A percentile compares a stretch with the other conserved stretches of the same genome.
Conservation (phyloP, 2,797 vertebrate species). For the Spondyliosoma cantharus region DNA sequence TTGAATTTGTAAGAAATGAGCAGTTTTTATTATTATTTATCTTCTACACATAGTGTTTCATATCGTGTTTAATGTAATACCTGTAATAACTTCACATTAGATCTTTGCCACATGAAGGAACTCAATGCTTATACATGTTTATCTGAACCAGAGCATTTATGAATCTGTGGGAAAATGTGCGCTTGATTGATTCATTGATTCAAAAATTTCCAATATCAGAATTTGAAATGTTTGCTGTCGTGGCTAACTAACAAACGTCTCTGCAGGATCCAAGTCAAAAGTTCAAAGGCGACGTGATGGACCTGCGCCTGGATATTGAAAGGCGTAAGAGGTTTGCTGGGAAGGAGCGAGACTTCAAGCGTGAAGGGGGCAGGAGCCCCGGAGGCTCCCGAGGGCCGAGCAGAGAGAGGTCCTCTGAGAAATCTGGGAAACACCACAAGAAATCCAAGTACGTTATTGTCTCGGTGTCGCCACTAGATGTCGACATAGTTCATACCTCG, state of each 20-base stretch:
- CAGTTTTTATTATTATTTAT: not conserved
- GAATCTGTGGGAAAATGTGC: conserved; percentile 3
- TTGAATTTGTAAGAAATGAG: not conserved
- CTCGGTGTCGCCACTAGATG: not conserved
- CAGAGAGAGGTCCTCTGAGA: conserved; percentile 93
- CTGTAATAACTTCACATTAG: conserved; percentile 21
- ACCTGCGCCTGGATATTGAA: conserved; percentile 97
- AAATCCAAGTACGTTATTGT: conserved; percentile 88
- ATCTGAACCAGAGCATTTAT: conserved; percentile 9
- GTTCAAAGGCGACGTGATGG: conserved; percentile 95
- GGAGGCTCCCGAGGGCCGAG: conserved; percentile 94
- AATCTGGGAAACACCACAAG: conserved; percentile 95
- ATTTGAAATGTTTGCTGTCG: not conserved
- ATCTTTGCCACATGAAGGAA: conserved; percentile 49
- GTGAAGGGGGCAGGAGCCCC: conserved; percentile 91
- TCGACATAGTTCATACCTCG: not conserved
- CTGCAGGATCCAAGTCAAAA: conserved; percentile 90
- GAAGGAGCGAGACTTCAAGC: conserved; percentile 92
- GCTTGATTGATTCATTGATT: conserved; percentile 19
- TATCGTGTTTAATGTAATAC: not conserved
- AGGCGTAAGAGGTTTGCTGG: conserved; percentile 93
- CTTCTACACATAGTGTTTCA: conserved; percentile 30
- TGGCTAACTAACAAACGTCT: conserved; percentile 44
- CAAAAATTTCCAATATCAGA: conserved; percentile 4
- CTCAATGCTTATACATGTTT: conserved; percentile 16